phyloP scores from a whole-genome alignment of 2,797 vertebrate genomes.

The Zenarchopterus dispar region DNA sequence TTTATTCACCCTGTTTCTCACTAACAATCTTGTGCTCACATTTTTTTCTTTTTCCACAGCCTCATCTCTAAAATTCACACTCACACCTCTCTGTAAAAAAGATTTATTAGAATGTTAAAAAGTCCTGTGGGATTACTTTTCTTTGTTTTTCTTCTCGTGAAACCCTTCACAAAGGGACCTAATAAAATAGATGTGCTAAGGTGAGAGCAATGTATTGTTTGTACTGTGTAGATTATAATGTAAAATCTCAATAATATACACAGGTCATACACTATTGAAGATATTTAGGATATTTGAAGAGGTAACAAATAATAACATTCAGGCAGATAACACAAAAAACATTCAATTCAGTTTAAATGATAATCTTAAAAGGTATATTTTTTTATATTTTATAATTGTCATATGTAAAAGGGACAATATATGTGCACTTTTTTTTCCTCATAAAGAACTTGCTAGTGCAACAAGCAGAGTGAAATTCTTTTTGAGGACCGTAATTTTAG shows the following conservation, averaged over 20 bases:
- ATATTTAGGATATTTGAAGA: too few species aligned
- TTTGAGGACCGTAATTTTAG: constrained; percentile 5
- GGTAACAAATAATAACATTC: neutral
- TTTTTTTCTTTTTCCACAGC: constrained; percentile 39
- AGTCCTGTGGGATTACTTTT: constrained; percentile 72
- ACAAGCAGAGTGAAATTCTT: neutral
- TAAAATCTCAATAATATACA: neutral
- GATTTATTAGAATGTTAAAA: constrained; percentile 82
- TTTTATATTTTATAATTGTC: neutral
- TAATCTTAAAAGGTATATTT: neutral
- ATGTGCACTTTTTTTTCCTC: neutral
- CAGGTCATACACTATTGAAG: neutral
- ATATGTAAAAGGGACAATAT: neutral
- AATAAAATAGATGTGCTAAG: constrained; percentile 55
- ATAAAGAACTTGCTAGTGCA: neutral
- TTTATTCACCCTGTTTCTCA: constrained; percentile 25
- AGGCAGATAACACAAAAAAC: neutral
- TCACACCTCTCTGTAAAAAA: constrained; percentile 79
- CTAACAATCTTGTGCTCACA: constrained; percentile 54
- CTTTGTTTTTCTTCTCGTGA: constrained; percentile 17
- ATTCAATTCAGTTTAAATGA: neutral
- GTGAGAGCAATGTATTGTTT: constrained; percentile 12
- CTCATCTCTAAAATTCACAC: constrained; percentile 72
- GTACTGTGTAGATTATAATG: neutral
- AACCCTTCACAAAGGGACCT: constrained; percentile 50